phyloP scores from a whole-genome alignment of 2,888 invertebrate genomes.

The Trichogramma dendrolimi region DNA sequence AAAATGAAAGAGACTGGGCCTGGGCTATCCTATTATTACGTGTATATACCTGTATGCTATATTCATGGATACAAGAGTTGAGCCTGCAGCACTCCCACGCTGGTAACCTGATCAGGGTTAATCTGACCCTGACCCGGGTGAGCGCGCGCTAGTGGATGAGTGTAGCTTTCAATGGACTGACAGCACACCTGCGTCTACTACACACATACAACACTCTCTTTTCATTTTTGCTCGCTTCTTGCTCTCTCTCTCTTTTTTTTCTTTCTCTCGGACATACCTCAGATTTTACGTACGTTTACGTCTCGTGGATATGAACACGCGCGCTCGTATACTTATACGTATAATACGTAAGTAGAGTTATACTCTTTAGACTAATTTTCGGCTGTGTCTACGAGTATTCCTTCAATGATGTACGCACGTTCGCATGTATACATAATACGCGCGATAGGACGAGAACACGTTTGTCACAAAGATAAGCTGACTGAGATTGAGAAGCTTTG shows the following conservation, averaged over 20 bases:
- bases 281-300: no score
- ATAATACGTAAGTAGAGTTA: no score
- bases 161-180: constrained; percentile 14
- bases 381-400: no score
- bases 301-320: no score
- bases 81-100: constrained; percentile 50
- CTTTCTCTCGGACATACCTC: no score
- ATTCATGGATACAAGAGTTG: constrained; percentile 5
- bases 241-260: background rate
- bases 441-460: no score
- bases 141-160: constrained; percentile 28
- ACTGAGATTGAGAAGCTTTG: no score
- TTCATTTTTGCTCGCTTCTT: background rate
- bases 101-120: constrained; percentile 52
- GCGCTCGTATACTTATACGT: no score
- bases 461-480: no score
- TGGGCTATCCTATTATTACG: constrained; percentile 45
- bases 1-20: background rate
- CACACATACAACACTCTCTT: background rate
- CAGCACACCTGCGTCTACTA: constrained; percentile 39
- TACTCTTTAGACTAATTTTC: no score
- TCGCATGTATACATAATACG: no score
- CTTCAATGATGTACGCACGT: no score
- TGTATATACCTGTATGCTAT: constrained; percentile 11
- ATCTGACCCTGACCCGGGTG: constrained; percentile 49